Evolutionary conservation across 2,113 vertebrate species (phyloP).

Genomic region (Epinephelus cyanopodus): DNA sequence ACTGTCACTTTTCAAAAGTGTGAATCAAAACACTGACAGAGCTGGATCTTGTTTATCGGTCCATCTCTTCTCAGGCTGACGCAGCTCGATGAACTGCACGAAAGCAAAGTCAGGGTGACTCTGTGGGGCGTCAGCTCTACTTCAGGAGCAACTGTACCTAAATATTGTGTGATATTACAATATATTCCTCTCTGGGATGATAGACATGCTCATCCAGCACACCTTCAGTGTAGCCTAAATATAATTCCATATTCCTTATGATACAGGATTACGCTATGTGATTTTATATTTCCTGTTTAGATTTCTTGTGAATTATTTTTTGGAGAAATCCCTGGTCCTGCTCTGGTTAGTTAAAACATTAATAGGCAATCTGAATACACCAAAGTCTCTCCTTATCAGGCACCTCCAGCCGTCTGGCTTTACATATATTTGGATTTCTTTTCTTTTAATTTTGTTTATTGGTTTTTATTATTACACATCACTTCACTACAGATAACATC

Average conservation of each 20-base stretch:
- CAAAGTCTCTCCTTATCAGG: neutral
- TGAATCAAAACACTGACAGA: neutral
- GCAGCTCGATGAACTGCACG: neutral
- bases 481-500: no score
- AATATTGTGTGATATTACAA: neutral
- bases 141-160: neutral
- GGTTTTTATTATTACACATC: no score
- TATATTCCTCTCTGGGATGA: neutral
- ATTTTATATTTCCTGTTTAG: neutral
- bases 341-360: neutral
- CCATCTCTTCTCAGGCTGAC: slow-evolving; percentile 7
- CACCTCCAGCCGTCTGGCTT: neutral
- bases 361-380: neutral
- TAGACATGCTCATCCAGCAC: neutral
- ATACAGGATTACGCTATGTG: neutral
- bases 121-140: neutral
- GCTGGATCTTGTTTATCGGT: neutral
- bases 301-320: neutral
- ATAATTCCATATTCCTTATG: neutral
- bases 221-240: neutral
- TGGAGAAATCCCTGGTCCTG: neutral
- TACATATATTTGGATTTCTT: no score
- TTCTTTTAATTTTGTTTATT: no score
- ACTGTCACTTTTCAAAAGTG: slow-evolving; percentile 59
- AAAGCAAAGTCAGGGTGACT: neutral